phyloP scores from a whole-genome alignment of 2,113 vertebrate species.

The Spea bombifrons region DNA sequence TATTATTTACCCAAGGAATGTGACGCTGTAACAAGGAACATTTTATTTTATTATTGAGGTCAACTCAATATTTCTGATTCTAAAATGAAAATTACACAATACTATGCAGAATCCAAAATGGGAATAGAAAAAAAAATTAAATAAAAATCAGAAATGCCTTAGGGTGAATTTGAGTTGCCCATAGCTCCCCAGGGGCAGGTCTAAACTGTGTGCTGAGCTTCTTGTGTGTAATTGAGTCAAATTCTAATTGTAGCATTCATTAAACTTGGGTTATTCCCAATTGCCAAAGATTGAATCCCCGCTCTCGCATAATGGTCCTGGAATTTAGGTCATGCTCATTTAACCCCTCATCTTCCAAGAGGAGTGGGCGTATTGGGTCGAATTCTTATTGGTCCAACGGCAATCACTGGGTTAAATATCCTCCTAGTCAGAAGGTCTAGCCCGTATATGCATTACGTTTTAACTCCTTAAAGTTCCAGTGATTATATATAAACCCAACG shows the following conservation, averaged over 20 bases:
- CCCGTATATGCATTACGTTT: constrained; percentile 1
- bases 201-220: constrained; percentile 74
- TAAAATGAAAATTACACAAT: constrained; percentile 54
- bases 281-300: constrained; percentile 67
- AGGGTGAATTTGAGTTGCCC: constrained; percentile 81
- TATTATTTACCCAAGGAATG: constrained; percentile 20
- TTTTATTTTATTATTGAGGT: constrained; percentile 37
- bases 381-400: neutral
- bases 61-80: constrained; percentile 42
- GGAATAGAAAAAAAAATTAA: constrained; percentile 56
- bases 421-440: neutral
- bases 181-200: constrained; percentile 79
- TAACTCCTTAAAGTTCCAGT: too few relatives aligned
- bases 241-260: constrained; percentile 87
- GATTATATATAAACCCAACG: too few relatives aligned
- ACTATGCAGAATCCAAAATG: constrained; percentile 71
- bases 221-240: constrained; percentile 85
- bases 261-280: constrained; percentile 81
- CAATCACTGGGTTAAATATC: neutral
- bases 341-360: constrained; percentile 32
- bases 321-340: constrained; percentile 72
- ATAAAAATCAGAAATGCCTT: constrained; percentile 69
- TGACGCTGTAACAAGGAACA: neutral
- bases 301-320: constrained; percentile 65
- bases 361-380: neutral